A percentile compares a stretch with the other conserved stretches of the same genome.
phyloP scores from a whole-genome alignment of 2,113 vertebrate genomes.

The Rhinopomastus cyanomelas region DNA sequence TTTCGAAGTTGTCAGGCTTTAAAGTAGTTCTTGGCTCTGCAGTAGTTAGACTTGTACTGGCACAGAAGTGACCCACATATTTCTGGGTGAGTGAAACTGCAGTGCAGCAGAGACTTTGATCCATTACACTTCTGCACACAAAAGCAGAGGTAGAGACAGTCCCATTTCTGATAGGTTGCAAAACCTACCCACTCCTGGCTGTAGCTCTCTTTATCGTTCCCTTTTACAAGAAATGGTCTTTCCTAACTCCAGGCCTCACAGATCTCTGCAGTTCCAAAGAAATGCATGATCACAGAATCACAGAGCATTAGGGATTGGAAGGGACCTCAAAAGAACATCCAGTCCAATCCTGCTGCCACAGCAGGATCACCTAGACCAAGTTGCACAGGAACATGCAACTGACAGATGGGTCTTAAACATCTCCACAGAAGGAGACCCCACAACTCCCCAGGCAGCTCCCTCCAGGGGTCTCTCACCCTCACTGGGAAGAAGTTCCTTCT shows the following conservation, averaged over 20 bases:
- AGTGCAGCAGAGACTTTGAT: conserved; percentile 24
- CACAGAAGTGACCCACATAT: neutral
- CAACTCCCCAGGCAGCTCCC: too few relatives aligned
- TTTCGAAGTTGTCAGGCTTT: neutral
- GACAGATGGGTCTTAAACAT: too few relatives aligned
- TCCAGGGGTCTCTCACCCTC: too few relatives aligned
- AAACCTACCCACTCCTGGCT: neutral
- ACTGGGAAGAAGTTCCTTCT: too few relatives aligned
- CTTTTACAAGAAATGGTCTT: neutral
- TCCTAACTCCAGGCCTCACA: neutral
- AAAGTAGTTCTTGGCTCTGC: conserved; percentile 6
- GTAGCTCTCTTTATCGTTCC: neutral
- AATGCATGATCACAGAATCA: too few relatives aligned
- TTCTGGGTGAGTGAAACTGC: conserved; percentile 45
- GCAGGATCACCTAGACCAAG: too few relatives aligned
- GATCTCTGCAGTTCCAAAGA: neutral
- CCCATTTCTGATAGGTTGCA: neutral
- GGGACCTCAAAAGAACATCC: too few relatives aligned
- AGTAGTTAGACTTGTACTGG: neutral
- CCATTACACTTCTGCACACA: conserved; percentile 11
- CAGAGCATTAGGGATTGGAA: too few relatives aligned
- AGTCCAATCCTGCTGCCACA: too few relatives aligned
- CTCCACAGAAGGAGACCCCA: too few relatives aligned
- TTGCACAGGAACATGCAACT: too few relatives aligned
- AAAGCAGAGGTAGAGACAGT: neutral